Conservation (phyloP, 2,113 vertebrate genomes). For the Ptilorrhoa leucosticta region DNA sequence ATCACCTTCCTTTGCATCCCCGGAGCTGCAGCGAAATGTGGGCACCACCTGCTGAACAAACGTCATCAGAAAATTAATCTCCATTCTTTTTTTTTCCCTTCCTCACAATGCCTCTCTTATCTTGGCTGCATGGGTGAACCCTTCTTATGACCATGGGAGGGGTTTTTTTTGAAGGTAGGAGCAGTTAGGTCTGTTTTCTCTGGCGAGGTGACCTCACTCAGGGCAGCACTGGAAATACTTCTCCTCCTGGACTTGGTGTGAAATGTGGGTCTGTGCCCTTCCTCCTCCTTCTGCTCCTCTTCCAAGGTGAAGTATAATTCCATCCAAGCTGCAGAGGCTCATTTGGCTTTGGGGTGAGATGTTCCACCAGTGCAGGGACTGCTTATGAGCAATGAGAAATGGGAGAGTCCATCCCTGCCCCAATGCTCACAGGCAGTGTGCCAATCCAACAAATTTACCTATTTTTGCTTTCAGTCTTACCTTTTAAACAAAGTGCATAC, state of each 20-base stretch:
- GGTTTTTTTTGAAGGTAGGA: not conserved
- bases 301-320: not conserved
- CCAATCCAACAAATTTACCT: not conserved
- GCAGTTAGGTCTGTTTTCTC: not conserved
- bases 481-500: not conserved
- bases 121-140: not conserved
- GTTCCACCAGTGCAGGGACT: not conserved
- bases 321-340: not conserved
- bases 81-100: not conserved
- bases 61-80: not conserved
- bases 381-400: not conserved
- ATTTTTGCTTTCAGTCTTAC: not conserved
- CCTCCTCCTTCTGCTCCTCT: not conserved
- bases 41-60: slow-evolving; percentile 40
- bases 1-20: not conserved
- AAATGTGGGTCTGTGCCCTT: not conserved
- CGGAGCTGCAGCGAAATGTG: not conserved
- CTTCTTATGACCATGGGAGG: not conserved
- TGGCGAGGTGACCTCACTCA: not conserved
- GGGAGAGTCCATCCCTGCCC: not conserved
- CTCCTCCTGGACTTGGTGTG: not conserved
- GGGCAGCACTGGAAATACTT: not conserved
- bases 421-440: not conserved
- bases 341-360: not conserved
- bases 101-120: not conserved